Conservation (phyloP, 2,113 vertebrate species). For the Scalopus aquaticus region DNA sequence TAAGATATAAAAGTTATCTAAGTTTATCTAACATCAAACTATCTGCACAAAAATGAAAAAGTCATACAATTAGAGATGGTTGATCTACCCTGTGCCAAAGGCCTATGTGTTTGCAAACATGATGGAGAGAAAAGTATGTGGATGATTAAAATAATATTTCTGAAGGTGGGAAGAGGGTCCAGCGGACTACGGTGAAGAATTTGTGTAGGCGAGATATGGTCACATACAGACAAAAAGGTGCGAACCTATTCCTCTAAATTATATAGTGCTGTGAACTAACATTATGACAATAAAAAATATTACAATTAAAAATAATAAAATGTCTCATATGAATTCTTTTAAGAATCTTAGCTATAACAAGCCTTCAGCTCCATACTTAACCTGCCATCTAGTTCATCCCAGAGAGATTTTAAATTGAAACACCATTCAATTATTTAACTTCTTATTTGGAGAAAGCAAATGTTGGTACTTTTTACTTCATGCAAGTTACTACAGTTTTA, state of each 20-base stretch:
- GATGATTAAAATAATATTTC: constrained; percentile 8
- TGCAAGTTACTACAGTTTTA: not conserved
- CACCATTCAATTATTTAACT: not conserved
- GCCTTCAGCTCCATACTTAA: not conserved
- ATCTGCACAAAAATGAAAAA: not conserved
- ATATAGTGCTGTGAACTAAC: no score
- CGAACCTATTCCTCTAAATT: no score
- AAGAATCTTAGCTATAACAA: not conserved
- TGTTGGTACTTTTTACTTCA: not conserved
- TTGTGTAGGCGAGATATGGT: no score
- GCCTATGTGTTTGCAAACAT: not conserved
- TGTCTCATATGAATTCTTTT: not conserved
- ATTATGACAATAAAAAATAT: no score
- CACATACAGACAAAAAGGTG: no score
- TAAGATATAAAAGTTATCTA: not conserved
- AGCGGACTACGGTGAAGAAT: no score
- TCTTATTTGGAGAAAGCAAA: constrained; percentile 38
- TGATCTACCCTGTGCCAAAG: not conserved
- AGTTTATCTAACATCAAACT: not conserved
- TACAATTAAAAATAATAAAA: no score
- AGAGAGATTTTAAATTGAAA: not conserved
- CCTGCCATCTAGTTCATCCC: not conserved
- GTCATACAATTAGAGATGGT: not conserved
- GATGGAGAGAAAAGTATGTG: not conserved
- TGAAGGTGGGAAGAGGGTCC: no score